Evolutionary conservation across 2,113 vertebrate genomes (phyloP).

Genomic region (Peromyscus maniculatus): DNA sequence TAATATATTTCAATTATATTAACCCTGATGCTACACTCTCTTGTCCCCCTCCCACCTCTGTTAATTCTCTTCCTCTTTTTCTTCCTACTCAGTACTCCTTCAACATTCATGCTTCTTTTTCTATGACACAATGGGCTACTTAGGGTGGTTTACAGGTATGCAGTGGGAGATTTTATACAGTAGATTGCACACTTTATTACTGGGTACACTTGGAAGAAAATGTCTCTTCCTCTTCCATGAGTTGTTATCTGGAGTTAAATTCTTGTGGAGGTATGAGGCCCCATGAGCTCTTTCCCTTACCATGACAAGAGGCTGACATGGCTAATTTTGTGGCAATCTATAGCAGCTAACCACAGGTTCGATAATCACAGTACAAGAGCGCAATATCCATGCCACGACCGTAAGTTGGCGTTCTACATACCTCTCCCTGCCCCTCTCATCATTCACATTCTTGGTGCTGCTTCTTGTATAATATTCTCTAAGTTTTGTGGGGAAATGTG

Average conservation of each 20-base stretch:
- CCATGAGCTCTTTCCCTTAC: background rate
- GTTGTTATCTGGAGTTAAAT: background rate
- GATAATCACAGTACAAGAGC: background rate
- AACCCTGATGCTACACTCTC: background rate
- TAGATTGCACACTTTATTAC: background rate
- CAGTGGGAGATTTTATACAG: too few relatives aligned
- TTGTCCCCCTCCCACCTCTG: background rate
- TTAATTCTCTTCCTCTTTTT: background rate
- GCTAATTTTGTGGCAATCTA: background rate
- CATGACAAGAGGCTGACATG: background rate
- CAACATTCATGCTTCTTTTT: too few relatives aligned
- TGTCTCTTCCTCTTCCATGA: background rate
- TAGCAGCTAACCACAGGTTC: background rate
- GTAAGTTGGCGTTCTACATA: accelerated
- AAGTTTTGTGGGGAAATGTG: background rate
- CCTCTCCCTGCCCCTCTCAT: background rate
- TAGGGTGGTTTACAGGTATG: too few relatives aligned
- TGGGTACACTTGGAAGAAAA: background rate
- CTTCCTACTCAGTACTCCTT: too few relatives aligned
- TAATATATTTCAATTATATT: background rate
- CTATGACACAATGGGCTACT: background rate
- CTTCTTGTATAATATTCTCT: background rate
- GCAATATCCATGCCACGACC: background rate
- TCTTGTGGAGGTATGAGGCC: background rate
- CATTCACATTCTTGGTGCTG: background rate